phyloP scores from a whole-genome alignment of 2,797 vertebrate species.

The Furcifer pardalis region DNA sequence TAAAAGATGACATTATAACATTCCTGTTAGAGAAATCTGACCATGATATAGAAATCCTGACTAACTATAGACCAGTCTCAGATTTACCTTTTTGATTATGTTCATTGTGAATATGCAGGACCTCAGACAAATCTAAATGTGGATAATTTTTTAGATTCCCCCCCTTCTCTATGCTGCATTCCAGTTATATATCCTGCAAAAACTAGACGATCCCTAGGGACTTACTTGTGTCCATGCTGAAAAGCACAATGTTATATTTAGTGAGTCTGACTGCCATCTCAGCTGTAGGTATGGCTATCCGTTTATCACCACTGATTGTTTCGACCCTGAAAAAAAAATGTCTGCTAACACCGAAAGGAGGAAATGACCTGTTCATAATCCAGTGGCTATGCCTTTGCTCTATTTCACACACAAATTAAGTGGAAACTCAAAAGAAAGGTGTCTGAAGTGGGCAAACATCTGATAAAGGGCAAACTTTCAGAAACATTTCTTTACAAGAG shows the following conservation, averaged over 20 bases:
- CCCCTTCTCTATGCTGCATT: conserved; percentile 32
- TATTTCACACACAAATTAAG: conserved; percentile 48
- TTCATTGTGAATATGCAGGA: too few relatives aligned
- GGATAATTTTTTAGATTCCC: conserved; percentile 30
- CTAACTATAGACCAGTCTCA: too few relatives aligned
- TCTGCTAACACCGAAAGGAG: conserved; percentile 5
- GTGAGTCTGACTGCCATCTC: background rate
- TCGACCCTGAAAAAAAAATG: conserved; percentile 33
- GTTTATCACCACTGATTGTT: background rate
- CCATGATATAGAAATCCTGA: too few relatives aligned
- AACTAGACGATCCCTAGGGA: conserved; percentile 24
- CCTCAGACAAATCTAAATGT: background rate
- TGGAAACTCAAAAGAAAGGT: conserved; percentile 1
- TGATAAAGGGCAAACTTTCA: conserved; percentile 51
- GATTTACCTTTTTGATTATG: too few relatives aligned
- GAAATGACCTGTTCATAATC: conserved; percentile 37
- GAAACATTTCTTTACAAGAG: conserved; percentile 27
- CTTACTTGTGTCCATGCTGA: conserved; percentile 10
- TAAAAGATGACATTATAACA: too few relatives aligned
- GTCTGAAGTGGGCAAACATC: conserved; percentile 1
- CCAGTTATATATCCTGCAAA: background rate
- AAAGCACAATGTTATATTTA: conserved; percentile 29
- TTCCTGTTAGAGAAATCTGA: too few relatives aligned
- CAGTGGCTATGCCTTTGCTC: conserved; percentile 45
- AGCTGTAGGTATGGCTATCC: background rate